These are phyloP conservation scores for Epiblema foenella DNA, from an alignment of 2,888 invertebrate genomes.

Conservation along the genomic window DNA sequence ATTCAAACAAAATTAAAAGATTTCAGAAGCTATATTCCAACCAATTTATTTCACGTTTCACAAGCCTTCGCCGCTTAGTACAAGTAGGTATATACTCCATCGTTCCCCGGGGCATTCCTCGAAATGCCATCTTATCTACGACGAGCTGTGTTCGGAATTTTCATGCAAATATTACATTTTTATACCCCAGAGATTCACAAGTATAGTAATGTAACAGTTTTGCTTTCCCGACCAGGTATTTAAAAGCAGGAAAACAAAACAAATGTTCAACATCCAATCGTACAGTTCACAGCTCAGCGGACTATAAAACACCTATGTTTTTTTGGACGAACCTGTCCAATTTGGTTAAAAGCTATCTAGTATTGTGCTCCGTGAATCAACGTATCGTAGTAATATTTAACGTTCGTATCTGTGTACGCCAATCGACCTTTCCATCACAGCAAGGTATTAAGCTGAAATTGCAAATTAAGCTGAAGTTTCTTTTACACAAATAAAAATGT, in stretches of 20 bases:
- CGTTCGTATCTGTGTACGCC: conserved; percentile 57
- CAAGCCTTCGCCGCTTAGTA: conserved; percentile 30
- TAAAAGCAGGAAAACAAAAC: background rate
- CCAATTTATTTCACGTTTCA: conserved; percentile 27
- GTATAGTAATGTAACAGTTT: conserved; percentile 37
- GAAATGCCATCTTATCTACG: conserved; percentile 40
- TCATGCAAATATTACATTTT: conserved; percentile 40
- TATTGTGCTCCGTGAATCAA: conserved; percentile 46
- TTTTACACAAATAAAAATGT: too few species aligned
- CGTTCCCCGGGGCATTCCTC: conserved; percentile 30
- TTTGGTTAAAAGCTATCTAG: conserved; percentile 68
- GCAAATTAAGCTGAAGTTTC: too few species aligned
- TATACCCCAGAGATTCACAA: conserved; percentile 29
- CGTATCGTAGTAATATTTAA: conserved; percentile 50
- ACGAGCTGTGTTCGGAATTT: conserved; percentile 36
- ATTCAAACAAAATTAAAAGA: background rate
- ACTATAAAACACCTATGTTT: conserved; percentile 14
- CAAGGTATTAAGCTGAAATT: background rate
- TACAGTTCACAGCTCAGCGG: background rate
- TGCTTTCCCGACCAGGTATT: conserved; percentile 13
- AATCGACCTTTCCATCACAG: conserved; percentile 42
- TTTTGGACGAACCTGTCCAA: conserved; percentile 55
- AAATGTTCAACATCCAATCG: background rate
- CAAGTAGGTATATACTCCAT: conserved; percentile 36
- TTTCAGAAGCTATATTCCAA: background rate